Evolutionary conservation across 2,888 invertebrate species (phyloP), one percentile per base, ranked within the genome.

Genomic region (Ophonus ardosiacus): DNA sequence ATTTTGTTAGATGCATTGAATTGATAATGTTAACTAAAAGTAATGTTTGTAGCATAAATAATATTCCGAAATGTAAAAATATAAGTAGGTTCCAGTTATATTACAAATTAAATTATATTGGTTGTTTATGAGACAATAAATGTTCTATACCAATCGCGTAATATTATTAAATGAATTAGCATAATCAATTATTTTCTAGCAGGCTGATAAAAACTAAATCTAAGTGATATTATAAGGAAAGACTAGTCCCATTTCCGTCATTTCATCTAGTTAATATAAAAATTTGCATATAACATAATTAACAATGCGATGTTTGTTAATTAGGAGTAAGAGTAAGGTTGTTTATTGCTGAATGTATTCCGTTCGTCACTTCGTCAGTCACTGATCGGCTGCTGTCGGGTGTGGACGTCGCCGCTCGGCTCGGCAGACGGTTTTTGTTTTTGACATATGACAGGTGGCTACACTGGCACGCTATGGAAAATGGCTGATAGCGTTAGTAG

Each of bases 381-480:
- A 21, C n/a, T 63, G 15, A 56, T 78, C 78, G 63, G 78, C 65
- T 51, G 84, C 24, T 63, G 76, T 84, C 78, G 84, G 63, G 24
- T 51, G 17, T 15, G 56, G 83, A 83, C 83, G 84, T 65, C 17
- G 31, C 51, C 18, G n/a, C 65, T 78, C 63, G 40, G 59, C 89
- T 84, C 88, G 87, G 87, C 87, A 87, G 86, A 86, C 87, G 87
- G 88, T 87, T 88, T 89, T 89, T 89, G 88, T 87, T 88, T 89
- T 89, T 89, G 88, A 88, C 89, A 88, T 89, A 88, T 90, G 90
- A 90, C 90, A 91, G 91, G 90, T 91, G 91, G 91, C 91, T 88
- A 87, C 90, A 90, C 90, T 90, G 90, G 90, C 90, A 91, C 90
- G 90, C 90, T 88, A 89, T 88, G 88, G 87, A 91, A 91, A 89